Conservation (phyloP, 1,140 invertebrate genomes). For the Coptotermes formosanus region DNA sequence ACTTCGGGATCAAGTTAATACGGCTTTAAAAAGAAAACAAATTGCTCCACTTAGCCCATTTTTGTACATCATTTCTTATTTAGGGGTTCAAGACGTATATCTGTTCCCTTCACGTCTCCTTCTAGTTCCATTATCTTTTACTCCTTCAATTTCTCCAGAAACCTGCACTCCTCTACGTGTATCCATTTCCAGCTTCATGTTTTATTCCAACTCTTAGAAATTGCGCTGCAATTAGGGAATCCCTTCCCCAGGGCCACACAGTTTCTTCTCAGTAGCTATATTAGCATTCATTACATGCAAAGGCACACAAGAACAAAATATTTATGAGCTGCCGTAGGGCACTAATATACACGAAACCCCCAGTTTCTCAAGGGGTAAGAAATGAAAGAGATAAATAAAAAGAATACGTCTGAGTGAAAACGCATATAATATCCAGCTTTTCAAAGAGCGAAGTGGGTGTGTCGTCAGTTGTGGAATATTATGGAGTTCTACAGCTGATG, state of each 20-base stretch:
- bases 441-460: no score
- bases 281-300: slow-evolving; percentile 8
- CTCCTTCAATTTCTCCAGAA: not conserved
- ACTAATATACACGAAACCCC: not conserved
- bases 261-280: not conserved
- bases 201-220: slow-evolving; percentile 3
- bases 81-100: not conserved
- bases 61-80: not conserved
- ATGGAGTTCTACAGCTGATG: no score
- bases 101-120: not conserved
- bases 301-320: slow-evolving; percentile 11
- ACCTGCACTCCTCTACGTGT: not conserved
- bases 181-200: slow-evolving; percentile 7
- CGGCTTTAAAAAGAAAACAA: no score
- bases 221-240: slow-evolving; percentile 4
- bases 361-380: not conserved
- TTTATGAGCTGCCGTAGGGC: not conserved
- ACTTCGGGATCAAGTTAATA: no score
- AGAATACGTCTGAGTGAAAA: not conserved
- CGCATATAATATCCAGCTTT: not conserved
- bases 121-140: not conserved
- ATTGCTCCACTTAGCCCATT: not conserved
- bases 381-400: not conserved
- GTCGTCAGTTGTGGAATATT: no score
- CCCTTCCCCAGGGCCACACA: not conserved